Evolutionary conservation across 2,113 vertebrate species (phyloP), one percentile per base, ranked within the genome.

Genomic region (Chrysemys picta): DNA sequence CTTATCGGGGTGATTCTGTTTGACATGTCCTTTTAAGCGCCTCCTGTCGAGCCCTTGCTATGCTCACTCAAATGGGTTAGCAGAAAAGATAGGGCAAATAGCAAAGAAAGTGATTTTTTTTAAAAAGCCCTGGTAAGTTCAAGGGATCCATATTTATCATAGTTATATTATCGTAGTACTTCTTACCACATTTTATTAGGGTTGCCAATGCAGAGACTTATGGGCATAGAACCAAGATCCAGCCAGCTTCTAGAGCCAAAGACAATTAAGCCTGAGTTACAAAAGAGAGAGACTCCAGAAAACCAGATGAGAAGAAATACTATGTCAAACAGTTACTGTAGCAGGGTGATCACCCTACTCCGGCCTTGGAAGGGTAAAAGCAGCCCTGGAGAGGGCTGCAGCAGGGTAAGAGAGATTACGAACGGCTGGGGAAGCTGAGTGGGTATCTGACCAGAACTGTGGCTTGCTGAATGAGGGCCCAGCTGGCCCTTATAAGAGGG

Each of bases 51-150:
- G 75, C 24, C n/a, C 78, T 86, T 89, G 53, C 42, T 84, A 79
- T 0, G 0, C 0, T 0, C 27, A 84, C 83, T 80, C 24, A 83
- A 45, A 82, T 0, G 0, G 27, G 16, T 16, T 53, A 56, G 75
- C 57, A 54, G 52, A 89, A 78, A 93, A 90, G 93, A 87, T 80
- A 82, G 5, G 57, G 38, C 50, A 79, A 94, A 94, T 42, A 89
- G 56, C 29, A 91, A 85, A 88, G 0, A 24, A 57, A 88, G 42
- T 25, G 35, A n/a, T 69, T 35, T 65, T 72, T 90, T 82, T 16
- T 84, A 85, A 62, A 93, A 90, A 76, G 84, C 49, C 1, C 4
- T 45, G 56, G 76, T 47, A 25, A 35, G 87, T 85, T 78, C 78
- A 50, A 54, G 72, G 78, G 93, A 47, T 53, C 89, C 52, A 11